Conservation (phyloP, 2,888 invertebrate genomes). For the Monopis laevigella region DNA sequence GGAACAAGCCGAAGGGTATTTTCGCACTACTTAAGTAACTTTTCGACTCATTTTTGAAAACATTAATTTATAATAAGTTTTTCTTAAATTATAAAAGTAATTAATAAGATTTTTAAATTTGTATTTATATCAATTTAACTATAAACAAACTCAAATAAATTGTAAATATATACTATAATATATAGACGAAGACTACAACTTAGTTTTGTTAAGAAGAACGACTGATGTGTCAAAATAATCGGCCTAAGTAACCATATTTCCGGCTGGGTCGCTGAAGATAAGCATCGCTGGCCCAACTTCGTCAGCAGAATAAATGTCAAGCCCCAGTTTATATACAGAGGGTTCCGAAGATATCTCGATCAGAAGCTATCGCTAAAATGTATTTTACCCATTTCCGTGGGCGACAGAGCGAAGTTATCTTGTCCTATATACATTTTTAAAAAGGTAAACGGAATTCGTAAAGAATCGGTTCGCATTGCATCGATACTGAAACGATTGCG, state of each 20-base stretch:
- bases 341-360: slow-evolving; percentile 27
- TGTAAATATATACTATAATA: no score
- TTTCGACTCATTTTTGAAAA: no score
- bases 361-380: slow-evolving; percentile 25
- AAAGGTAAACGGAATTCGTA: slow-evolving; percentile 29
- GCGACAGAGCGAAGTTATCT: slow-evolving; percentile 34
- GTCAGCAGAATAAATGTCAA: slow-evolving; percentile 19
- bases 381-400: slow-evolving; percentile 40
- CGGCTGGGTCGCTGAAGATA: slow-evolving; percentile 21
- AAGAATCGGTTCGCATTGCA: not conserved
- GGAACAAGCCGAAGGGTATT: no score
- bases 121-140: no score
- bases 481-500: not conserved
- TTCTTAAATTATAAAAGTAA: no score
- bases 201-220: no score
- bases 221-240: not conserved
- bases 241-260: slow-evolving; percentile 2
- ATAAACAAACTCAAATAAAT: no score
- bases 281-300: slow-evolving; percentile 19
- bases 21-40: no score
- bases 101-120: no score
- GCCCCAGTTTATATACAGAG: slow-evolving; percentile 11
- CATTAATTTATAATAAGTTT: no score
- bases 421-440: slow-evolving; percentile 40
- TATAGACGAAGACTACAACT: no score